Evolutionary conservation across 1,140 invertebrate species (phyloP).

Genomic region (Ceratina australensis): DNA sequence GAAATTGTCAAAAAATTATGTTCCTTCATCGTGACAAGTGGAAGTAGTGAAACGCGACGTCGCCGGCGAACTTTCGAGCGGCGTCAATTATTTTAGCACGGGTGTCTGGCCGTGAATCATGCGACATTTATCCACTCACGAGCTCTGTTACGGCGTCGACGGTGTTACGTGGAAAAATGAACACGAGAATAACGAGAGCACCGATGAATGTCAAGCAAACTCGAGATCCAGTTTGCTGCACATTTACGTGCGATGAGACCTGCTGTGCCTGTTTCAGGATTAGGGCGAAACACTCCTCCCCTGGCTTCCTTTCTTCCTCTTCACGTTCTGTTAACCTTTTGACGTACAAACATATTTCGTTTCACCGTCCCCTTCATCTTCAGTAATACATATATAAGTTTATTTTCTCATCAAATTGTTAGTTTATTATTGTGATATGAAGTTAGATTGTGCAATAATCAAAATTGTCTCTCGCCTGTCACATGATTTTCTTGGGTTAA

Average conservation of each 20-base stretch:
- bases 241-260: slow-evolving; percentile 35
- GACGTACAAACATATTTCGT: background rate
- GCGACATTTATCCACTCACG: slow-evolving; percentile 53
- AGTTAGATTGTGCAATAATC: too few relatives aligned
- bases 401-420: too few relatives aligned
- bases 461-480: too few relatives aligned
- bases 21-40: background rate
- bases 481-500: too few relatives aligned
- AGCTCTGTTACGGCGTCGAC: slow-evolving; percentile 39
- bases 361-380: background rate
- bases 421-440: too few relatives aligned
- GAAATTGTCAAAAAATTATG: too few relatives aligned
- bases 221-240: slow-evolving; percentile 17
- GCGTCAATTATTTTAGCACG: slow-evolving; percentile 48
- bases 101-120: slow-evolving; percentile 43
- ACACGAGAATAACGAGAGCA: slow-evolving; percentile 47
- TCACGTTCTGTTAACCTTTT: background rate
- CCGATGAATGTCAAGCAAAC: slow-evolving; percentile 62
- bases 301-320: background rate
- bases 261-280: slow-evolving; percentile 23
- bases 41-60: background rate
- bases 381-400: too few relatives aligned
- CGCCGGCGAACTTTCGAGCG: background rate
- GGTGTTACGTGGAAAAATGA: slow-evolving; percentile 59
- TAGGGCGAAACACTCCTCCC: background rate